phyloP scores from a whole-genome alignment of 2,113 vertebrate genomes.

The Synodontis membranacea region DNA sequence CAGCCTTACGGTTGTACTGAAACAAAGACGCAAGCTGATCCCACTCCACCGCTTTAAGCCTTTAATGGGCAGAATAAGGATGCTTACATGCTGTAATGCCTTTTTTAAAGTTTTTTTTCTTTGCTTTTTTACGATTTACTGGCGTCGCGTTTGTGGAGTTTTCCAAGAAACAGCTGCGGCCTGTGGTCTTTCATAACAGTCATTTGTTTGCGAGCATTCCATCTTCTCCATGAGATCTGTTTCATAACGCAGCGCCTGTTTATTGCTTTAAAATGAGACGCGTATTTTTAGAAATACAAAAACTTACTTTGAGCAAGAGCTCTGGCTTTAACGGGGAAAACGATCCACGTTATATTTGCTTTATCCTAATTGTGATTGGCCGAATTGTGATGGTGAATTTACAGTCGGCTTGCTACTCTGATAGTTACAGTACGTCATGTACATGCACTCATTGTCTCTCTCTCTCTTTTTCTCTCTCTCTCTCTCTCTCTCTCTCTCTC shows the following conservation, averaged over 20 bases:
- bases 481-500: slow-evolving; percentile 14
- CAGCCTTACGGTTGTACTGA: neutral
- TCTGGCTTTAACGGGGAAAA: neutral
- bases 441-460: neutral
- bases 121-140: neutral
- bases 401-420: neutral
- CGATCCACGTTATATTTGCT: neutral
- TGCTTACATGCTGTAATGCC: slow-evolving; percentile 7
- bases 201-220: neutral
- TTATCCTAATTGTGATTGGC: neutral
- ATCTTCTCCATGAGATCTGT: neutral
- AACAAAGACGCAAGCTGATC: slow-evolving; percentile 4
- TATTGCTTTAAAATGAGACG: neutral
- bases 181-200: slow-evolving; percentile 14
- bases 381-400: neutral
- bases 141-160: neutral
- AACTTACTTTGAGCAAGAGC: neutral
- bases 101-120: neutral
- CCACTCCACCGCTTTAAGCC: slow-evolving; percentile 3
- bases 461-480: slow-evolving; percentile 5
- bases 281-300: neutral
- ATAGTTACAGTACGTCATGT: neutral
- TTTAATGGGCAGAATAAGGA: slow-evolving; percentile 36
- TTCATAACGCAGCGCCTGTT: neutral
- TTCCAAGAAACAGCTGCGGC: slow-evolving; percentile 1